Conservation (phyloP, 2,797 vertebrate genomes). For the Cossypha caffra region DNA sequence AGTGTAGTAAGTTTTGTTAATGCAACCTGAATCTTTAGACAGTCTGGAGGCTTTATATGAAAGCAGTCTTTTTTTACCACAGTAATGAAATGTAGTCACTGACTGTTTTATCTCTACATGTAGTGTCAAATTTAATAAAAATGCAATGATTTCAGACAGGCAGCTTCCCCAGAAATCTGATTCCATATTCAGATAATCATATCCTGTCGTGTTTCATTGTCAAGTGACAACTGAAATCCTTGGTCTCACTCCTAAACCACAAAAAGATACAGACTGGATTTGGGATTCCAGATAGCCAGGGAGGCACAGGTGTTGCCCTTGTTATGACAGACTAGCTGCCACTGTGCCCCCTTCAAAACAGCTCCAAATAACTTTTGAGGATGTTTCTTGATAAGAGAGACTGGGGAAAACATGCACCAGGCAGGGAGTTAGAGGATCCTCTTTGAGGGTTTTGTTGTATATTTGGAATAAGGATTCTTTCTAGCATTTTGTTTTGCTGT, state of each 20-base stretch:
- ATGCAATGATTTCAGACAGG: not conserved
- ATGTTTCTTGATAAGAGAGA: not conserved
- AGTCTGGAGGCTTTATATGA: not conserved
- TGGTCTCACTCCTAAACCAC: not conserved
- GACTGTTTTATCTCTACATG: not conserved
- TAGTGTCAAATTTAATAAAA: conserved; percentile 26
- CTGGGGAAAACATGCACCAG: not conserved
- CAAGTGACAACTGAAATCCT: not conserved
- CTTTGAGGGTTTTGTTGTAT: not conserved
- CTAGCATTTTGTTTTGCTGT: not conserved
- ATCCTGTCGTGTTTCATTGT: not conserved
- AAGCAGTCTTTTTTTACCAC: not conserved
- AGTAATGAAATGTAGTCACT: not conserved
- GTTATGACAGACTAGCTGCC: not conserved
- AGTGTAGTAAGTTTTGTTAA: not conserved
- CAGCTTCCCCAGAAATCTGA: not conserved
- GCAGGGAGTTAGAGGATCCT: not conserved
- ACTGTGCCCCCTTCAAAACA: not conserved
- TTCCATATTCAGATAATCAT: conserved; percentile 21
- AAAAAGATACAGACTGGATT: not conserved
- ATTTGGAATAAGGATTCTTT: not conserved
- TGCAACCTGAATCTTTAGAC: not conserved
- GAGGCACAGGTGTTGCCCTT: not conserved
- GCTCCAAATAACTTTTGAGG: not conserved
- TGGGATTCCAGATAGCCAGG: not conserved